phyloP scores from a whole-genome alignment of 2,888 invertebrate genomes.

The Macroteleia sp. region DNA sequence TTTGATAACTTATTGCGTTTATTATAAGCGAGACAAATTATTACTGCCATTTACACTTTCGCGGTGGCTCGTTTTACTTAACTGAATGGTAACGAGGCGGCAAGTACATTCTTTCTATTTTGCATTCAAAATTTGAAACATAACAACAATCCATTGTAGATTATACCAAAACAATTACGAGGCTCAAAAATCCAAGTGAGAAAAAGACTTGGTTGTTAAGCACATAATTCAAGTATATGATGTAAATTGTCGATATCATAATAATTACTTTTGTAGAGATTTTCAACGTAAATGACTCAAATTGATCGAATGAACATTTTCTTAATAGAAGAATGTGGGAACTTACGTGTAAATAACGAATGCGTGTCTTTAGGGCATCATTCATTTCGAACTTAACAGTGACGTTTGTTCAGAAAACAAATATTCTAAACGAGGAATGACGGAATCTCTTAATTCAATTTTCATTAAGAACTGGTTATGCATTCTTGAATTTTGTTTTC shows the following conservation, averaged over 20 bases:
- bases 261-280: too few relatives aligned
- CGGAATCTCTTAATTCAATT: neutral
- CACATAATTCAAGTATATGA: too few relatives aligned
- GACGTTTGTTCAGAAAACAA: neutral
- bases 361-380: neutral
- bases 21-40: slow-evolving; percentile 21
- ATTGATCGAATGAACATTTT: neutral
- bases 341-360: neutral
- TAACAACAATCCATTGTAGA: neutral
- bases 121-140: slow-evolving; percentile 2
- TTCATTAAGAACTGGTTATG: neutral
- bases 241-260: neutral
- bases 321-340: neutral
- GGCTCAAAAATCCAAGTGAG: neutral
- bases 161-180: neutral
- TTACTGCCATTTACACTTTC: slow-evolving; percentile 39
- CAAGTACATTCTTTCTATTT: slow-evolving; percentile 10
- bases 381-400: neutral
- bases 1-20: slow-evolving; percentile 25
- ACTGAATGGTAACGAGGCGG: slow-evolving; percentile 15
- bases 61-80: slow-evolving; percentile 49
- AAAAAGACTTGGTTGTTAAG: neutral
- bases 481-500: slow-evolving; percentile 11
- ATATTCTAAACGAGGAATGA: neutral
- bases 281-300: too few relatives aligned